Evolutionary conservation across 2,888 invertebrate genomes (phyloP), one percentile per base, ranked within the genome.

Genomic region (Mesorhabditis sp.): DNA sequence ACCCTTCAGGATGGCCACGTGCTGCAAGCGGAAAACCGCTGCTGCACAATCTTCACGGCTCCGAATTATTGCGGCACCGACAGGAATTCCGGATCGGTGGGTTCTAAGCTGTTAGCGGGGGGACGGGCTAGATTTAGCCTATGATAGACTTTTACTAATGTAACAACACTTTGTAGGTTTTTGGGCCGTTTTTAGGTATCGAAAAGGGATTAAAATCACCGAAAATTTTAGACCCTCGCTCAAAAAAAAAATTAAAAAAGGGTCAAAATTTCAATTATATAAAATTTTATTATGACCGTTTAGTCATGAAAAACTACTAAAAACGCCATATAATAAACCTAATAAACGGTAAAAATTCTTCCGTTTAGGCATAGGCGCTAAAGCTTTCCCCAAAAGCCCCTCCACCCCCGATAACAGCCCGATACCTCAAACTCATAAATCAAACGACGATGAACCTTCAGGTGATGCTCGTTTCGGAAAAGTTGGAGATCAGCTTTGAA

Each of bases 41-140:
- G 80, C 2, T 76, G 77, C 61, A 82, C 82, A 4, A 74, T 82
- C n/a, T 82, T 82, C 77, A 80, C 81, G n/a, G 82, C 82, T 5
- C 82, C 82, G 43, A 79, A 77, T 70, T 82, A 82, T 65, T 82
- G 81, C 66, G 82, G 80, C 63, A 76, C 70, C 58, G 80, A 80
- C 63, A 76, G 78, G n/a, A 82, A 82, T 68, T 69, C 74, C 62
- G 82, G 77, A 41, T 79, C 82, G 41, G 78, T 81, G 15, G 73
- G 76, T 62, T 45, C 28, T 13, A 67, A 74, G n/a, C 45, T 58
- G 10, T 45, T 65, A 42, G 62, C 72, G 45, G 28, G 74, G 66
- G 71, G 71, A 45, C 45, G 70, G 42, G 72, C 67, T 5, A 74
- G 76, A 61, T 62, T 69, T 43, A 75, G 72, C n/a, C 65, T 76